Evolutionary conservation across 2,113 vertebrate species (phyloP).

Genomic region (Cricetomys ansorgei): DNA sequence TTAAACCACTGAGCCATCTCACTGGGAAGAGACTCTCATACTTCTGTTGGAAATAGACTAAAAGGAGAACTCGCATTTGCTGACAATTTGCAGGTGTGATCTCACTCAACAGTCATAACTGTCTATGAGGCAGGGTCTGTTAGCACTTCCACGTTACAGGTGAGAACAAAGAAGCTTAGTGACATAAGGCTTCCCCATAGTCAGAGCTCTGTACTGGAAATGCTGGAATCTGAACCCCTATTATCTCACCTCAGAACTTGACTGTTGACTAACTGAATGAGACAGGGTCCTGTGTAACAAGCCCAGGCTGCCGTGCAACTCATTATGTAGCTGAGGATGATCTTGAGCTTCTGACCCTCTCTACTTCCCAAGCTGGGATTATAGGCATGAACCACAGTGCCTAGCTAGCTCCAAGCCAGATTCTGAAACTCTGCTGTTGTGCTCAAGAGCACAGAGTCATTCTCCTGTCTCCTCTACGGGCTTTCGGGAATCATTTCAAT

Average conservation of each 20-base stretch:
- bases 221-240: neutral
- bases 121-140: neutral
- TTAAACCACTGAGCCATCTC: neutral
- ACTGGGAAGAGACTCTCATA: neutral
- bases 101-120: neutral
- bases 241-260: neutral
- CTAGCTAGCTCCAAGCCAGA: neutral
- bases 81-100: neutral
- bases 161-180: neutral
- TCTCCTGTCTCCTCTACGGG: rapidly evolving
- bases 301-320: neutral
- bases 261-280: neutral
- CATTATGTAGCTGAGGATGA: neutral
- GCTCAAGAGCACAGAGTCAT: neutral
- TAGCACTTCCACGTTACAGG: neutral
- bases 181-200: neutral
- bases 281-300: neutral
- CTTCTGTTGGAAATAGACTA: neutral
- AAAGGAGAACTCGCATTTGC: neutral
- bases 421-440: neutral
- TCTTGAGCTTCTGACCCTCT: neutral
- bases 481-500: neutral
- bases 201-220: neutral
- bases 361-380: neutral
- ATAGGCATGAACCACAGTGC: neutral